A percentile compares a stretch with the other conserved stretches of the same genome.
These are phyloP conservation scores for Laupala kohalensis DNA, from an alignment of 1,140 invertebrate genomes.

Conservation along the genomic window DNA sequence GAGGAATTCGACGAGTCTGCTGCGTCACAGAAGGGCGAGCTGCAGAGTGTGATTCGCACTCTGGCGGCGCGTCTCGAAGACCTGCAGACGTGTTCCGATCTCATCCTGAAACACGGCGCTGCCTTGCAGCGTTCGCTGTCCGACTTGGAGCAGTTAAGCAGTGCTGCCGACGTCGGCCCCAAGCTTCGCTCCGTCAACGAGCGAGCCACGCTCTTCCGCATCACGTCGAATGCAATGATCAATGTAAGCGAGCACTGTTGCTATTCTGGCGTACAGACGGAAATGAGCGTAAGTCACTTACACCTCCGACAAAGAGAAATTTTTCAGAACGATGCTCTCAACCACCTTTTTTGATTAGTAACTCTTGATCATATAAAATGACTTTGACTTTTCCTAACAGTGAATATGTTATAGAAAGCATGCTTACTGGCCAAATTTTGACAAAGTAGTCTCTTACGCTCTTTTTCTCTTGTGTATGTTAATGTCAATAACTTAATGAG, in stretches of 20 bases:
- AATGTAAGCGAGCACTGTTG: conserved; percentile 53
- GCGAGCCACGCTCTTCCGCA: conserved; percentile 80
- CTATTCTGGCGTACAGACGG: too few relatives aligned
- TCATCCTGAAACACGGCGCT: conserved; percentile 76
- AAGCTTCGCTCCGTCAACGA: conserved; percentile 73
- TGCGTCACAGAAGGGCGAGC: conserved; percentile 30
- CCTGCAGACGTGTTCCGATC: conserved; percentile 77
- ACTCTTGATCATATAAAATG: too few relatives aligned
- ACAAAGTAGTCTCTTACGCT: too few relatives aligned
- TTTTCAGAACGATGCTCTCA: too few relatives aligned
- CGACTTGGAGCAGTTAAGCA: conserved; percentile 67
- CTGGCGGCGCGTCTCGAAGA: conserved; percentile 62
- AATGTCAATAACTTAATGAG: too few relatives aligned
- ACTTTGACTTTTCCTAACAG: too few relatives aligned
- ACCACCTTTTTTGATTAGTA: too few relatives aligned
- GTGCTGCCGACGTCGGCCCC: conserved; percentile 39
- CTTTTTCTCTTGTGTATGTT: too few relatives aligned
- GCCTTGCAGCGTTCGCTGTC: conserved; percentile 70
- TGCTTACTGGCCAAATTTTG: too few relatives aligned
- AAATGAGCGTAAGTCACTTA: too few relatives aligned
- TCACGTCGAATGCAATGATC: conserved; percentile 91
- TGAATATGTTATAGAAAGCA: too few relatives aligned
- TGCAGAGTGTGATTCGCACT: conserved; percentile 40
- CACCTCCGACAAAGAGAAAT: too few relatives aligned
- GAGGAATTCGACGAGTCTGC: conserved; percentile 33